Base-by-base conservation (phyloP, 2,797 vertebrate species). In the Phataginus tetradactyla region DNA sequence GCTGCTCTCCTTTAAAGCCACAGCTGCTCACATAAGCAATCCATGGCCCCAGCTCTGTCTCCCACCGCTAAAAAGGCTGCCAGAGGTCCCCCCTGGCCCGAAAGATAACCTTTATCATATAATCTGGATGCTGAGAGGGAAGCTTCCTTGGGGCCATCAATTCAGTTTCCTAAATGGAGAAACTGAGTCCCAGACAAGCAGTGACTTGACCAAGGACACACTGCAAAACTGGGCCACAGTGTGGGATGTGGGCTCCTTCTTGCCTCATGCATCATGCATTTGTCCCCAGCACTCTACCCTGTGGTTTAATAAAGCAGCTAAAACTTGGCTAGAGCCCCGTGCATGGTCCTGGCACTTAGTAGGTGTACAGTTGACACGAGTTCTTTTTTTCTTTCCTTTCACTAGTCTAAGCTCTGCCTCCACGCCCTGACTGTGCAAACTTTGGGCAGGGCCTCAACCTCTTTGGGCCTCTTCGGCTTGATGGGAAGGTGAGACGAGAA, bases 271-370 rank as follows among this genome's bases (percentile, higher is more conserved):
- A 1, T 4, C n/a, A 25, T 34, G 17, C 8, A 3, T 7, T 57
- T 4, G 5, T 51, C 12, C 32, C 18, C 71, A 29, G n/a, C 25
- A 42, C 9, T 51, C 37, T 49, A 51, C 9, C 57, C 57, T 20
- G 4, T 21, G 7, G 3, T 55, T 72, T 3, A 15, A 32, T 23
- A 4, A 18, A 55, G 39, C 49, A 66, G 53, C 61, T 69, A 7
- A 55, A 55, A 55, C 4, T 39, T 53, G 9, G 53, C 27, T 5
- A 7, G 25, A n/a, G 68, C 4, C 0, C 5, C 23, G 5, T 1
- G 3, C 0, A 0, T 2, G 21, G 68, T 21, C 8, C 64, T 34
- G 69, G 55, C 37, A 0, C 7, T 4, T 2, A 32, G 91, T 12
- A 55, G 25, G 75, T 3, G 7, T 3, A 5, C 5, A 1, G 32